Percentiles rank a stretch among this genome's conserved stretches.
Evolutionary conservation across 2,113 vertebrate species (phyloP).

Genomic region (Gopherus flavomarginatus): DNA sequence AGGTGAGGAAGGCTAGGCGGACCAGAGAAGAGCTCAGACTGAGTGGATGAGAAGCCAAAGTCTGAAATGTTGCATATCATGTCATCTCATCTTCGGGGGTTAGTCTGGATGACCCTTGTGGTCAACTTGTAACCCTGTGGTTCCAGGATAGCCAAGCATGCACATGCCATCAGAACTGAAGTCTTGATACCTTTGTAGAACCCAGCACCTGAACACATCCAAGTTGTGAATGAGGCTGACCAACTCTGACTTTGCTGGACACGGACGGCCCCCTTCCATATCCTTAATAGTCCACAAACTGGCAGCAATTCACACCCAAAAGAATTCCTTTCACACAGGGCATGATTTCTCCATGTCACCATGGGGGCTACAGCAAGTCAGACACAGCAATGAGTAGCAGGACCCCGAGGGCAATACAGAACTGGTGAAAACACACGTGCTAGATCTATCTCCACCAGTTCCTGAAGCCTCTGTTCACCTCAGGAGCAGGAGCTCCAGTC

Average conservation of each 20-base stretch:
- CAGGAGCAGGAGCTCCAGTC: neutral
- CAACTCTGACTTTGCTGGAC: fast-evolving
- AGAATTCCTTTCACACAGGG: too few species aligned
- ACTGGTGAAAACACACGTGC: neutral
- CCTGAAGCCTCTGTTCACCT: neutral
- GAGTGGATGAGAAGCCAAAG: neutral
- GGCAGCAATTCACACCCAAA: neutral
- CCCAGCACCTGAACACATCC: neutral
- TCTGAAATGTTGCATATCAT: neutral
- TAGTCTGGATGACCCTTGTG: too few species aligned
- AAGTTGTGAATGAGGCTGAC: neutral
- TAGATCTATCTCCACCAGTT: neutral
- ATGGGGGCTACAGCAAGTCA: neutral
- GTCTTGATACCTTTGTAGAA: neutral
- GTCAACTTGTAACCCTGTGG: too few species aligned
- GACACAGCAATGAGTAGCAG: neutral
- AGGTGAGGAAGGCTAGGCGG: neutral
- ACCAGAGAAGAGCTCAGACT: neutral
- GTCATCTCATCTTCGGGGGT: too few species aligned
- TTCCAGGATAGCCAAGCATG: neutral
- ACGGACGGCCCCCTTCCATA: neutral
- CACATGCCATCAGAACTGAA: neutral
- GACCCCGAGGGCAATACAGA: neutral
- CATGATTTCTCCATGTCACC: too few species aligned
- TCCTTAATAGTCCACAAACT: neutral